Base-by-base conservation (phyloP, 1,140 invertebrate species). In the Dreissena rostriformis region DNA sequence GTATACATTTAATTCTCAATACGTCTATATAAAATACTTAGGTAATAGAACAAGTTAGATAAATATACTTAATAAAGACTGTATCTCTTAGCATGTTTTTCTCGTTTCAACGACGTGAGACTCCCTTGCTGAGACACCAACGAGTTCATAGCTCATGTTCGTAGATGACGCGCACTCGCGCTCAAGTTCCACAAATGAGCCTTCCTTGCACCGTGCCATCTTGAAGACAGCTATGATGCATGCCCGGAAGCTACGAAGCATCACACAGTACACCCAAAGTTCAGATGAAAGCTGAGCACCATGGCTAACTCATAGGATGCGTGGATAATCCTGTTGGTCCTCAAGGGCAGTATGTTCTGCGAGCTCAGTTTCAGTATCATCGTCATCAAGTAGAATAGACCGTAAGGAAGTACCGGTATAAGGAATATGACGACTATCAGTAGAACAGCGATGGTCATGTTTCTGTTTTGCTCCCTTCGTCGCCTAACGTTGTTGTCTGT, bases 131-230 rank as follows among this genome's bases (percentile, higher is more conserved):
- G 53, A 14, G 12, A 89, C 65, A 63, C 72, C 55, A 75, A 76
- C 39, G 71, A 86, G n/a, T 80, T 72, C 94, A 87, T 74, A 61
- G 22, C 26, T 67, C 15, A 28, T 53, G 12, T n/a, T 51, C 15
- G n/a, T 70, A 7, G 66, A 68, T 57, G 77, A 79, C 51, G 77
- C 39, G 19, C 22, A 28, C 19, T 79, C 66, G 0, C 52, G 52
- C 8, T 79, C 77, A 1, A 70, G n/a, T n/a, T 65, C 65, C 19
- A 53, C 51, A 22, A 70, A 70, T 11, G 57, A 12, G 8, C 10
- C 57, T 0, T 22, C 10, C 29, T 66, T 53, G 63, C 81, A 82
- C 8, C 63, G 63, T 10, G 57, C 24, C 2, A 67, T 24, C 14
- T 53, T 52, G 10, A 74, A 52, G 22, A 67, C 17, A 0, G 15